A percentile compares a stretch with the other conserved stretches of the same genome.
These are phyloP conservation scores for Plagiodera versicolora DNA, from an alignment of 2,888 invertebrate species.

Conservation along the genomic window DNA sequence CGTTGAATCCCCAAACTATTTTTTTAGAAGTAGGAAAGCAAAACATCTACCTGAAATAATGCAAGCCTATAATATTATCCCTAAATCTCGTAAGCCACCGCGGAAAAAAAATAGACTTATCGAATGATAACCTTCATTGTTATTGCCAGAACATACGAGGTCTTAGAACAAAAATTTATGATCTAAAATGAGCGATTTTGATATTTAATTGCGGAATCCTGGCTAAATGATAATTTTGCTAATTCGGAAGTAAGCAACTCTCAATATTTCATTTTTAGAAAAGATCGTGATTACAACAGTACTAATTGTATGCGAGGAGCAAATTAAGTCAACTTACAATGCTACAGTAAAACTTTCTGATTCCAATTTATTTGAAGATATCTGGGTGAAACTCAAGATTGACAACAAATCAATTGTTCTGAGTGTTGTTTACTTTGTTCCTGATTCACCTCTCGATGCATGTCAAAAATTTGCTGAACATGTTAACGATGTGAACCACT, in stretches of 20 bases:
- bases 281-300: neutral
- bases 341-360: neutral
- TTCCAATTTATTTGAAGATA: neutral
- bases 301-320: neutral
- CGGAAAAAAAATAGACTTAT: no score
- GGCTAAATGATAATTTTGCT: neutral
- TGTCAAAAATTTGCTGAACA: neutral
- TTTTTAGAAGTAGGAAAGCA: neutral
- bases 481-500: neutral
- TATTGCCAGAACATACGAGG: neutral
- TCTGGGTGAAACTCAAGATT: neutral
- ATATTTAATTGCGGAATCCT: slow-evolving; percentile 1
- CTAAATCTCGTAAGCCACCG: no score
- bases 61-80: neutral
- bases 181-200: neutral
- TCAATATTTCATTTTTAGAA: neutral
- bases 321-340: neutral
- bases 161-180: neutral
- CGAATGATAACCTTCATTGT: neutral
- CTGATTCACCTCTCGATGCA: neutral
- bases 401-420: neutral
- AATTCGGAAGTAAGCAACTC: neutral
- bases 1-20: no score
- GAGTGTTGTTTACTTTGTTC: neutral
- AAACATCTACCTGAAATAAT: neutral